phyloP scores from a whole-genome alignment of 2,888 invertebrate species.

The Dolomedes plantarius region DNA sequence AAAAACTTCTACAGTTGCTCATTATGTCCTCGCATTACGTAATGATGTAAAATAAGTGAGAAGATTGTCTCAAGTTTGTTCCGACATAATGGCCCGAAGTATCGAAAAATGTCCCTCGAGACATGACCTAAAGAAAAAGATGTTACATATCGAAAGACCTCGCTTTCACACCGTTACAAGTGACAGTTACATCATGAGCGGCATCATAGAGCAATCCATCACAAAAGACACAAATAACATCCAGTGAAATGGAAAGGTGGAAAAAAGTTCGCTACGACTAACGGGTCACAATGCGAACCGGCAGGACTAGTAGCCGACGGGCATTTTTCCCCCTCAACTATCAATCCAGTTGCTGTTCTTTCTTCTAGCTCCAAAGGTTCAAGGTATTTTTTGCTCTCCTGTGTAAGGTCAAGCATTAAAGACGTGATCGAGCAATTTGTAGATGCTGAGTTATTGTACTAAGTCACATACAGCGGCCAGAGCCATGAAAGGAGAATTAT shows the following conservation, averaged over 20 bases:
- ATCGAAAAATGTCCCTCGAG: too few relatives aligned
- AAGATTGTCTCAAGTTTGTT: too few relatives aligned
- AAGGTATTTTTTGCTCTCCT: background rate
- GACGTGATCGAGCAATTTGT: background rate
- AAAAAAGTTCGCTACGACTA: background rate
- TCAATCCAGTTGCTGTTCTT: background rate
- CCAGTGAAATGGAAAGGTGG: background rate
- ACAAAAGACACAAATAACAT: background rate
- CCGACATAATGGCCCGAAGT: too few relatives aligned
- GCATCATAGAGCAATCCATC: background rate
- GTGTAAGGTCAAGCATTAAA: background rate
- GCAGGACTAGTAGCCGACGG: background rate
- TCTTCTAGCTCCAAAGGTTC: background rate
- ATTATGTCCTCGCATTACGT: too few relatives aligned
- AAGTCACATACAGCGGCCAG: background rate
- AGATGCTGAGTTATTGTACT: background rate
- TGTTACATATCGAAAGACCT: too few relatives aligned
- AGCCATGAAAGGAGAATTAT: background rate
- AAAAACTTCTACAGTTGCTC: too few relatives aligned
- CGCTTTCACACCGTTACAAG: too few relatives aligned
- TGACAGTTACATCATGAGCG: background rate
- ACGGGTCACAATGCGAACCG: background rate
- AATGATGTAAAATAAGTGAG: too few relatives aligned
- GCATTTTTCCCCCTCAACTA: background rate
- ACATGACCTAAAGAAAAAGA: too few relatives aligned